Evolutionary conservation across 2,113 vertebrate genomes (phyloP).

Genomic region (Danionella cerebrum): DNA sequence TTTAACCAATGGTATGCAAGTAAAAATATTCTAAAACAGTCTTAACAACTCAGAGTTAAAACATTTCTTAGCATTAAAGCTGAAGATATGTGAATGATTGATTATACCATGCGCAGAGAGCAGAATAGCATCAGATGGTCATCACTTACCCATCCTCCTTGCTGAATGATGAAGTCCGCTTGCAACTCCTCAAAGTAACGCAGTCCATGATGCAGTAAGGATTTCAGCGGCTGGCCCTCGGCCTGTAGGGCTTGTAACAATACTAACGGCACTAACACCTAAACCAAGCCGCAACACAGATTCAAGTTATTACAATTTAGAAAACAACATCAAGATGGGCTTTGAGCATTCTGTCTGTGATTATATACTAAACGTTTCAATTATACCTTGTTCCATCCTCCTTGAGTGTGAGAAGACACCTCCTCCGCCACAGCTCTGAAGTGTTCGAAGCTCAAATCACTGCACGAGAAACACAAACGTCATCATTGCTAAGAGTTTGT

Average conservation of each 20-base stretch:
- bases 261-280: constrained; percentile 85
- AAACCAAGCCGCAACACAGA: neutral
- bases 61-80: no score
- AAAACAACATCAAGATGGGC: neutral
- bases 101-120: no score
- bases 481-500: neutral
- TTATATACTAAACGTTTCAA: neutral
- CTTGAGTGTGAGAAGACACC: constrained; percentile 65
- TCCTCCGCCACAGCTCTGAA: constrained; percentile 68
- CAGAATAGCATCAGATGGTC: no score
- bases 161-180: constrained; percentile 77
- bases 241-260: constrained; percentile 76
- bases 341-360: neutral
- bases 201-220: constrained; percentile 73
- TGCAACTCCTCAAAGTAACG: constrained; percentile 76
- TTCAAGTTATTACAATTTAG: neutral
- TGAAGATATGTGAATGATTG: no score
- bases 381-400: constrained; percentile 83
- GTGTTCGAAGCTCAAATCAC: constrained; percentile 77
- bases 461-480: constrained; percentile 55
- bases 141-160: constrained; percentile 90
- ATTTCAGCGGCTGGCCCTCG: constrained; percentile 64
- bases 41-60: no score
- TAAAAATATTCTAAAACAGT: no score
- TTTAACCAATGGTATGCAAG: no score